A percentile compares a stretch with the other conserved stretches of the same genome.
These are phyloP conservation scores for Lordiphosa collinella DNA, from an alignment of 1,140 invertebrate genomes.

Conservation along the genomic window DNA sequence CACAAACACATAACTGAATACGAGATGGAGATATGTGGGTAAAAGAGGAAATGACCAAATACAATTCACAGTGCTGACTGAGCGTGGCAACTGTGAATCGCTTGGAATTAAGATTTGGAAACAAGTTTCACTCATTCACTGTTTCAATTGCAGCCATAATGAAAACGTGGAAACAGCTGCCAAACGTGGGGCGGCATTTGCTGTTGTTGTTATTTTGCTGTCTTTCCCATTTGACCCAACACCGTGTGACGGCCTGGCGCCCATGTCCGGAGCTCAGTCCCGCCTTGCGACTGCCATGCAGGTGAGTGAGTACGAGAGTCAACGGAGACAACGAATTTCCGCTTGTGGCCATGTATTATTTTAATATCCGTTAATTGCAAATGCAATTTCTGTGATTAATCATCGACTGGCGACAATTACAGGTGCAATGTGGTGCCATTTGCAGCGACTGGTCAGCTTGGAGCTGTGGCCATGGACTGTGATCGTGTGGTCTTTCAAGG, in stretches of 20 bases:
- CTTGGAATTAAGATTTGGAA: conserved; percentile 16
- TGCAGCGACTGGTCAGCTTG: conserved; percentile 74
- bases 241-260: conserved; percentile 68
- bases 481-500: conserved; percentile 89
- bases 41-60: conserved; percentile 73
- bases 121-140: conserved; percentile 36
- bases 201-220: conserved; percentile 44
- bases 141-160: conserved; percentile 54
- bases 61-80: conserved; percentile 12
- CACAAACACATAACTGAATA: neutral
- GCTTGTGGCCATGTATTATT: conserved; percentile 45
- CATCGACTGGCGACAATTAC: conserved; percentile 58
- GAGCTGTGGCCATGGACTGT: conserved; percentile 85
- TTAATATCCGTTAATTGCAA: conserved; percentile 57
- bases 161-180: conserved; percentile 49
- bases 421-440: conserved; percentile 79
- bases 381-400: conserved; percentile 53
- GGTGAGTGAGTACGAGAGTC: conserved; percentile 52
- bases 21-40: conserved; percentile 4
- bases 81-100: conserved; percentile 18
- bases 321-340: conserved; percentile 31
- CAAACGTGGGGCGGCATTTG: conserved; percentile 31
- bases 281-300: conserved; percentile 75
- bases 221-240: conserved; percentile 42
- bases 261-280: conserved; percentile 79